Evolutionary conservation across 2,888 invertebrate genomes (phyloP).

Genomic region (Harmothoe impar): DNA sequence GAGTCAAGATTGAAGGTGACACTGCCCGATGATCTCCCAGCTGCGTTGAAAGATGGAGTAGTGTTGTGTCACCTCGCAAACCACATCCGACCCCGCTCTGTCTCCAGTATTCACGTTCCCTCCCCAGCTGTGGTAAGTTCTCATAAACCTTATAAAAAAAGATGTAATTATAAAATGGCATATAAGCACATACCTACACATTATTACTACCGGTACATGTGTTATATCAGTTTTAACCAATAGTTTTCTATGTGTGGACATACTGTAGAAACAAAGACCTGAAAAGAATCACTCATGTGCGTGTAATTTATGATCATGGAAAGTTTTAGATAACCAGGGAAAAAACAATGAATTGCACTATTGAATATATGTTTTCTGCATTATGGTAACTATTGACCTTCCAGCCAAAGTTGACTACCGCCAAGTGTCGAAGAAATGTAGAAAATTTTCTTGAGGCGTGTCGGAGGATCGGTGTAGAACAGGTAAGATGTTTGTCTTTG

Average conservation of each 20-base stretch:
- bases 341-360: no score
- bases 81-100: conserved; percentile 94
- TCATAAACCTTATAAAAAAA: no score
- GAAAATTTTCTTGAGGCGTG: conserved; percentile 98
- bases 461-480: conserved; percentile 95
- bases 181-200: background rate
- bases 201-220: no score
- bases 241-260: no score
- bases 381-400: conserved; percentile 73
- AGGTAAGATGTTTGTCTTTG: conserved; percentile 87
- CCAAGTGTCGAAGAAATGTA: conserved; percentile 95
- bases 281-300: no score
- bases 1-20: conserved; percentile 95
- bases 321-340: no score
- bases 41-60: conserved; percentile 94
- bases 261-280: no score
- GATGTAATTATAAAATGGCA: no score
- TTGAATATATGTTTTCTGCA: no score
- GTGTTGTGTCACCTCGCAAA: conserved; percentile 97
- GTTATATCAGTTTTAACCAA: background rate
- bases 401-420: conserved; percentile 97
- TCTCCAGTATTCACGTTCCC: conserved; percentile 96
- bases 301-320: no score
- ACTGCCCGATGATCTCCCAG: conserved; percentile 91
- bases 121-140: conserved; percentile 81